A percentile compares a stretch with the other conserved stretches of the same genome.
These are phyloP conservation scores for Deroptyus accipitrinus DNA, from an alignment of 2,113 vertebrate species.

Conservation along the genomic window DNA sequence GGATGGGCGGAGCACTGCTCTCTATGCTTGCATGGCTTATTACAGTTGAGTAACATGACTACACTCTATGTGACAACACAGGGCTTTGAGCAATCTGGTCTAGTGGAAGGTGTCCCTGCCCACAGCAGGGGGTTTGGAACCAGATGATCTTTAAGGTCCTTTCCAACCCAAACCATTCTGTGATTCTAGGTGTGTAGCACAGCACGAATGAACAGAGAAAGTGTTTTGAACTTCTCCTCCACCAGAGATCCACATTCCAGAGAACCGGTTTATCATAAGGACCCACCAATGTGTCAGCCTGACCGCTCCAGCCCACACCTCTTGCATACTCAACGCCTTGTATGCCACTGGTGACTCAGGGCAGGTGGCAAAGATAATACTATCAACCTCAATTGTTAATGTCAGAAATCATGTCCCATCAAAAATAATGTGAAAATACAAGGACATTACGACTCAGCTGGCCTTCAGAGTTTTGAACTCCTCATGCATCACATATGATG, in stretches of 20 bases:
- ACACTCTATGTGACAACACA: background rate
- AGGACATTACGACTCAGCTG: background rate
- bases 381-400: background rate
- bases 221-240: background rate
- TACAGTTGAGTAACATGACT: background rate
- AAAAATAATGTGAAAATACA: background rate
- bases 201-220: background rate
- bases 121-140: background rate
- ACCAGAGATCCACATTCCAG: background rate
- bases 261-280: background rate
- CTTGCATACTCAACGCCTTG: background rate
- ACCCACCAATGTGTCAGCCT: background rate
- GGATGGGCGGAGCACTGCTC: background rate
- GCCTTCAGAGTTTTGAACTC: background rate
- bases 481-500: background rate
- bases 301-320: background rate
- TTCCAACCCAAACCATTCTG: background rate
- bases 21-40: background rate
- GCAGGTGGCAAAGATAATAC: background rate
- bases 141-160: background rate
- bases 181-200: background rate
- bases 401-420: background rate
- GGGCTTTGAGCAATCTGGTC: background rate
- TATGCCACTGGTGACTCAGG: background rate
- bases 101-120: background rate